A percentile compares a stretch with the other conserved stretches of the same genome.
Evolutionary conservation across 2,888 invertebrate genomes (phyloP).

Genomic region (Callyntrura guangdongensis): DNA sequence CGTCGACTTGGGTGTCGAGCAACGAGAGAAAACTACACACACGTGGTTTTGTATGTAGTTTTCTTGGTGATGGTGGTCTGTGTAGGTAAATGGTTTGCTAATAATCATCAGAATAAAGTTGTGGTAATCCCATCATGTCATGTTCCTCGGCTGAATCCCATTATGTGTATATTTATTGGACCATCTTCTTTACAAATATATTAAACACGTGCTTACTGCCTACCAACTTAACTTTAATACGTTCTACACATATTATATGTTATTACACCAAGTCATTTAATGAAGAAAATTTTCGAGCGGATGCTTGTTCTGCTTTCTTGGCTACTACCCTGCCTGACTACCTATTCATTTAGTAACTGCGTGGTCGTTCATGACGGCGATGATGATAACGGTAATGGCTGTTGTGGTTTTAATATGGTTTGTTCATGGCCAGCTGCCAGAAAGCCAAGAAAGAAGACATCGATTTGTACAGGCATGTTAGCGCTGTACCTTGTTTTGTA

Average conservation of each 20-base stretch:
- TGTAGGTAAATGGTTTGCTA: slow-evolving; percentile 35
- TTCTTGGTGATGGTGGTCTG: not conserved
- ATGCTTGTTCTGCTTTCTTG: not conserved
- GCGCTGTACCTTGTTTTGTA: not conserved
- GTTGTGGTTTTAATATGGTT: slow-evolving; percentile 28
- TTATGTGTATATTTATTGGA: not conserved
- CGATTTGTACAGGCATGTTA: not conserved
- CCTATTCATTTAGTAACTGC: slow-evolving; percentile 1
- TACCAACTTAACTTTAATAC: not conserved
- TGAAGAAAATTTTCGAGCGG: slow-evolving; percentile 29
- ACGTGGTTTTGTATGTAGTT: not conserved
- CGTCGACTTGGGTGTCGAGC: not conserved
- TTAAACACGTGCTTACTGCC: not conserved
- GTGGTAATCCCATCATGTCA: slow-evolving; percentile 44
- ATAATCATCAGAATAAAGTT: slow-evolving; percentile 62
- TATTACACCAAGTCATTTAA: slow-evolving; percentile 19
- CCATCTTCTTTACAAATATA: slow-evolving; percentile 21
- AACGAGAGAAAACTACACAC: not conserved
- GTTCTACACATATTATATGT: not conserved
- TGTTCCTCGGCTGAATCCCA: not conserved
- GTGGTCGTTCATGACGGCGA: slow-evolving; percentile 8
- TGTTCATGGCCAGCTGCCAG: slow-evolving; percentile 33
- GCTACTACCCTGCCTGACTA: not conserved
- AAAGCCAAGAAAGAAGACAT: not conserved
- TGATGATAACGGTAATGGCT: slow-evolving; percentile 42